phyloP scores from a whole-genome alignment of 1,140 invertebrate genomes.

The Panagrolaimus sp. region DNA sequence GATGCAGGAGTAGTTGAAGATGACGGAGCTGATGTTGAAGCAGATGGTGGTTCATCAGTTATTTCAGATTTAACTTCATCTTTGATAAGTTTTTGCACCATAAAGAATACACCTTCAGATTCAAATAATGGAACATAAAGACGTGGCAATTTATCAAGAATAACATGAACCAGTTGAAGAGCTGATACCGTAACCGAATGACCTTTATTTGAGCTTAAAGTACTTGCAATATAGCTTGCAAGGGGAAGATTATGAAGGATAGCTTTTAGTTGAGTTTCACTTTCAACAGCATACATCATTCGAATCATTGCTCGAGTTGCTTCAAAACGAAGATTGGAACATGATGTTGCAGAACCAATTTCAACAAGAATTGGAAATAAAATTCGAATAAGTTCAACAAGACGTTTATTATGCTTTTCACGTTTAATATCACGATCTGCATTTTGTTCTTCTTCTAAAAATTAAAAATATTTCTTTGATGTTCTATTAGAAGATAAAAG shows the following conservation, averaged over 20 bases:
- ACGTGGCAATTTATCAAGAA: conserved; percentile 53
- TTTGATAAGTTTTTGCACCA: not conserved
- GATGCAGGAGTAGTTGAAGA: too few relatives aligned
- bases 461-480: too few relatives aligned
- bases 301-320: conserved; percentile 47
- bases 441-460: conserved; percentile 13
- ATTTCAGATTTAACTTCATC: not conserved
- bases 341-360: conserved; percentile 47
- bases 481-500: too few relatives aligned
- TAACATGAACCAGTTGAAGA: conserved; percentile 46
- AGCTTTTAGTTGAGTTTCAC: conserved; percentile 25
- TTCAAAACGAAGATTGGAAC: conserved; percentile 39
- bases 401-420: conserved; percentile 23
- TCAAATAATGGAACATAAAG: conserved; percentile 53
- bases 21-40: too few relatives aligned
- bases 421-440: conserved; percentile 29
- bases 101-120: conserved; percentile 40
- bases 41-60: too few relatives aligned
- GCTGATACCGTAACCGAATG: conserved; percentile 47
- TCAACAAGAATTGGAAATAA: conserved; percentile 54
- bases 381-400: conserved; percentile 33
- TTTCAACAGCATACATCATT: conserved; percentile 54
- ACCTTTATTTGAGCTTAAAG: conserved; percentile 49
- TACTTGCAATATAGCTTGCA: conserved; percentile 41
- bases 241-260: conserved; percentile 39